phyloP scores from a whole-genome alignment of 1,140 invertebrate genomes.

The Formica selysi region DNA sequence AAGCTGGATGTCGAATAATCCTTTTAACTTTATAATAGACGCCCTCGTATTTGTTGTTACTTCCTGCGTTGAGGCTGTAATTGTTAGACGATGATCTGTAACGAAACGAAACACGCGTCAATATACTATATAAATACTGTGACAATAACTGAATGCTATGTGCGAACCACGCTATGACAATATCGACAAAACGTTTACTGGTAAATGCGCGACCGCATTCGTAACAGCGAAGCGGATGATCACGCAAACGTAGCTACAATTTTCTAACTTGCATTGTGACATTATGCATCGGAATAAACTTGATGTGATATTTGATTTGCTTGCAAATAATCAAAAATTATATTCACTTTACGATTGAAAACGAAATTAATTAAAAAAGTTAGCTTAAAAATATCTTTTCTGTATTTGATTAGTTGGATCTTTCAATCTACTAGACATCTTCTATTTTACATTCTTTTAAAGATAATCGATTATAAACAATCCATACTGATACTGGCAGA shows the following conservation, averaged over 20 bases:
- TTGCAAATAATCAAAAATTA: neutral
- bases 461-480: neutral
- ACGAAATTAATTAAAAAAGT: neutral
- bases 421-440: no score
- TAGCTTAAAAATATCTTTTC: neutral
- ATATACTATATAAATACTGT: conserved; percentile 15
- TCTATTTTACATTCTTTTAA: no score
- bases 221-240: conserved; percentile 8
- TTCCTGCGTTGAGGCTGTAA: conserved; percentile 52
- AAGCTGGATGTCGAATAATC: conserved; percentile 71
- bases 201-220: neutral
- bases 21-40: conserved; percentile 36
- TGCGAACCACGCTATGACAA: neutral
- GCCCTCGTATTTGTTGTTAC: conserved; percentile 49
- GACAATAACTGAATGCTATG: neutral
- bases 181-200: conserved; percentile 40
- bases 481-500: no score
- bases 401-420: neutral
- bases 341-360: neutral
- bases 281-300: neutral
- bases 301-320: neutral
- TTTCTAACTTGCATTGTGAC: neutral
- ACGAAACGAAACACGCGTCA: conserved; percentile 25
- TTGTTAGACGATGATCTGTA: neutral
- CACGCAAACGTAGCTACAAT: conserved; percentile 23